phyloP scores from a whole-genome alignment of 2,888 invertebrate genomes.

The Thecocarcelia acutangulata region DNA sequence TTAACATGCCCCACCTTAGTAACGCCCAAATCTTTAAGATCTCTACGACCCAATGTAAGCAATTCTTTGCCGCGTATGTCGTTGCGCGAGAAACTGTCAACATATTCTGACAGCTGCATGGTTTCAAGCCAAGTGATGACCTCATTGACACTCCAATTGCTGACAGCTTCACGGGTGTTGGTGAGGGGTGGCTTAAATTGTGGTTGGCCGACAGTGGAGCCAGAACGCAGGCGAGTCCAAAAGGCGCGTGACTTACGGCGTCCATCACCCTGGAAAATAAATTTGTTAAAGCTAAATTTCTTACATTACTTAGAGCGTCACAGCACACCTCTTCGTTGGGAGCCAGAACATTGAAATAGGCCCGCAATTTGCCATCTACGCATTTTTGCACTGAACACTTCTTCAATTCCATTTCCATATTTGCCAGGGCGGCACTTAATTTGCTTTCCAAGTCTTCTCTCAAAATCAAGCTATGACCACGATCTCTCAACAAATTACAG shows the following conservation, averaged over 20 bases:
- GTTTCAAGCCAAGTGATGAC: slow-evolving; percentile 95
- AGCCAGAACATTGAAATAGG: slow-evolving; percentile 80
- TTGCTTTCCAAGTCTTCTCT: slow-evolving; percentile 87
- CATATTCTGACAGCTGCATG: slow-evolving; percentile 93
- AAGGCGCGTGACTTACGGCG: slow-evolving; percentile 86
- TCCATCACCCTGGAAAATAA: slow-evolving; percentile 79
- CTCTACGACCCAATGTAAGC: slow-evolving; percentile 91
- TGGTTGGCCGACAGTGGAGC: slow-evolving; percentile 77
- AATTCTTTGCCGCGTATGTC: slow-evolving; percentile 96
- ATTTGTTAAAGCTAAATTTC: slow-evolving; percentile 35
- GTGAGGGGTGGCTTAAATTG: slow-evolving; percentile 76
- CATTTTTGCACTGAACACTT: slow-evolving; percentile 84
- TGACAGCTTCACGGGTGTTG: slow-evolving; percentile 83
- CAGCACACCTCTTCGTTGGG: slow-evolving; percentile 79
- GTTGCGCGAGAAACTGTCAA: slow-evolving; percentile 93
- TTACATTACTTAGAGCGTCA: slow-evolving; percentile 66
- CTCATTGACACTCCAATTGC: slow-evolving; percentile 92
- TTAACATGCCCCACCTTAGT: slow-evolving; percentile 98
- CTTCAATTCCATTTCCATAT: slow-evolving; percentile 87
- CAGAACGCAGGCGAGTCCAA: slow-evolving; percentile 86
- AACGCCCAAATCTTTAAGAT: slow-evolving; percentile 94
- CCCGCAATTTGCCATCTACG: slow-evolving; percentile 79
- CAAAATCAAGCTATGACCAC: slow-evolving; percentile 85
- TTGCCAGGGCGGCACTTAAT: slow-evolving; percentile 85
- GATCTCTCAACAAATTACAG: slow-evolving; percentile 86